Conservation (phyloP, 2,888 invertebrate genomes). For the Drosophila ustulata region DNA sequence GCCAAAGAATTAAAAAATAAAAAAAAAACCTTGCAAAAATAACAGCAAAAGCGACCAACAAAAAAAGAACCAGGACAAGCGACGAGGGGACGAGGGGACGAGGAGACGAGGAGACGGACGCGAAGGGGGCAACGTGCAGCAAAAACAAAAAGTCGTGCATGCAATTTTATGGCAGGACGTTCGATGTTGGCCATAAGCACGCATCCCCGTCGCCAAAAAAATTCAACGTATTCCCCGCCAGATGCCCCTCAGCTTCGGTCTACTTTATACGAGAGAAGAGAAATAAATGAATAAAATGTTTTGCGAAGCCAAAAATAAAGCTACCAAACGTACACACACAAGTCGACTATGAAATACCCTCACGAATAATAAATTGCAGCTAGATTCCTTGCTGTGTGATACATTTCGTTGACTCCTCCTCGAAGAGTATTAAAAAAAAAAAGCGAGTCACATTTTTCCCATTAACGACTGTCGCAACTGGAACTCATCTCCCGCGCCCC, state of each 20-base stretch:
- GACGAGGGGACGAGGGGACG: slow-evolving; percentile 2
- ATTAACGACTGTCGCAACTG: slow-evolving; percentile 61
- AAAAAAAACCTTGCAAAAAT: slow-evolving; percentile 40
- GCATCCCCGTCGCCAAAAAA: slow-evolving; percentile 50
- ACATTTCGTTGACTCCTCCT: not conserved
- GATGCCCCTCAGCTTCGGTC: slow-evolving; percentile 20
- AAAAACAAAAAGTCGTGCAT: slow-evolving; percentile 52
- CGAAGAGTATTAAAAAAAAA: slow-evolving; percentile 27
- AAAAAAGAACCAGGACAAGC: slow-evolving; percentile 33
- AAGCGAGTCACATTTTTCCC: slow-evolving; percentile 57
- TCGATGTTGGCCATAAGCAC: slow-evolving; percentile 54
- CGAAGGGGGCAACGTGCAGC: slow-evolving; percentile 3
- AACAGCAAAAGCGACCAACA: slow-evolving; percentile 23
- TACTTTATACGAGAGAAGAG: slow-evolving; percentile 26
- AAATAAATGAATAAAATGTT: slow-evolving; percentile 25
- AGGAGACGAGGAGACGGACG: not conserved
- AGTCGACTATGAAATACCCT: slow-evolving; percentile 18
- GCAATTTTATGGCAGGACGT: slow-evolving; percentile 78
- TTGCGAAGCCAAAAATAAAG: slow-evolving; percentile 33
- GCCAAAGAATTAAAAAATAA: slow-evolving; percentile 40
- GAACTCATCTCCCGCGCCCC: not conserved
- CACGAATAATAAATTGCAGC: not conserved
- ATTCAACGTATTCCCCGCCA: slow-evolving; percentile 22
- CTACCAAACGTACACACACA: not conserved
- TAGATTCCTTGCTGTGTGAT: not conserved